Conservation (phyloP, 2,888 invertebrate genomes). For the Drosophila tanythrix region DNA sequence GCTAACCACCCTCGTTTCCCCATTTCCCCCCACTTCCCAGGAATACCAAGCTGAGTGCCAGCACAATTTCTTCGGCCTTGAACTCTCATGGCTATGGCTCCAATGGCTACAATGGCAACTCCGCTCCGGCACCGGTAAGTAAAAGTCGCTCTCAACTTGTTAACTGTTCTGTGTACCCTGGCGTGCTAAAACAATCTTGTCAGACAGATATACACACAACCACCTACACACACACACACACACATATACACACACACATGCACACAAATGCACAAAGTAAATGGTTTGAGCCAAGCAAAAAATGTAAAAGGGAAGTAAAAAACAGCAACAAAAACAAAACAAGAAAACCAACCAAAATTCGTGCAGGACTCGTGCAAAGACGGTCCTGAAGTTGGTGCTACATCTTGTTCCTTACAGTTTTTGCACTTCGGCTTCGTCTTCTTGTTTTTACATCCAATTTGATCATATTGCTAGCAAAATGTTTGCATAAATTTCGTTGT, state of each 20-base stretch:
- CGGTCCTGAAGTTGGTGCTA: constrained; percentile 30
- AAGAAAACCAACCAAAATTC: constrained; percentile 10
- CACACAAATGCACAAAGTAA: constrained; percentile 44
- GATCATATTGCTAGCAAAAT: constrained; percentile 71
- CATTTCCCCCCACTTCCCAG: constrained; percentile 83
- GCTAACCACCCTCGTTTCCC: neutral
- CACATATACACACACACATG: constrained; percentile 15
- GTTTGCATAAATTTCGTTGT: constrained; percentile 67
- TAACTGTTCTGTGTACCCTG: constrained; percentile 40
- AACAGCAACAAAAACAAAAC: neutral
- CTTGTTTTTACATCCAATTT: constrained; percentile 70
- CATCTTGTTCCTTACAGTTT: neutral
- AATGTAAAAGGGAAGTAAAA: constrained; percentile 5
- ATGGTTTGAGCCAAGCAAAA: constrained; percentile 25
- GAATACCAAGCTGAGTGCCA: constrained; percentile 89
- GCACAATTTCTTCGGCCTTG: constrained; percentile 91
- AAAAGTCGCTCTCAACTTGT: constrained; percentile 14
- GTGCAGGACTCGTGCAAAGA: neutral
- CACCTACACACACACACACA: constrained; percentile 18
- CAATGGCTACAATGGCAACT: constrained; percentile 80
- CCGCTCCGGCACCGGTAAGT: constrained; percentile 83
- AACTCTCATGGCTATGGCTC: constrained; percentile 85
- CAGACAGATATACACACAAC: constrained; percentile 44
- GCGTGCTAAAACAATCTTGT: constrained; percentile 60
- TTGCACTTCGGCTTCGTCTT: neutral